Base-by-base conservation (phyloP, 2,113 vertebrate genomes). In the Carettochelys insculpta region DNA sequence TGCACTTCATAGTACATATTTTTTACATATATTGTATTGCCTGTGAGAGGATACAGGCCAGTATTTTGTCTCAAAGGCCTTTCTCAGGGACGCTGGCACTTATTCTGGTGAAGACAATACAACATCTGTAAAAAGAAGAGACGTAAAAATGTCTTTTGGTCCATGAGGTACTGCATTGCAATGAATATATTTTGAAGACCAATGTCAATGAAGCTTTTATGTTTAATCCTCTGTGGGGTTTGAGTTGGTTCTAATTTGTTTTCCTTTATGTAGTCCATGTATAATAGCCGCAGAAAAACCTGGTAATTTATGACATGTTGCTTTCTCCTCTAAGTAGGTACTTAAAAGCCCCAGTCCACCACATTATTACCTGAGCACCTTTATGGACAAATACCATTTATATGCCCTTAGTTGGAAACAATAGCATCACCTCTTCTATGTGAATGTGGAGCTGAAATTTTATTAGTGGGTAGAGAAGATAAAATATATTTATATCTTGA, bases 1-100 rank as follows among this genome's bases (percentile, higher is more conserved):
- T 3, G 11, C 0, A 24, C 48, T 84, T 83, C 43, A 61, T 0
- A 0, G 6, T 0, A 24, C n/a, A n/a, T 19, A 31, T 56, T 22
- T 84, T 81, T 45, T 31, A 24, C 48, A 83, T 82, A 86, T 50
- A 71, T 80, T 48, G 13, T 73, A 31, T 12, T 56, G 83, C 83
- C 76, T 29, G 8, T 0, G 0, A 16, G 1, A 2, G 84, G 86
- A 73, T 31, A 68, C 11, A 25, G 38, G 75, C 45, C 50, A 25
- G n/a, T n/a, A 79, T 68, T 90, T 51, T 41, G 86, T 85, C 92
- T 88, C 73, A 31, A n/a, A 61, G 78, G 90, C 86, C 22, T 73
- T 82, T 61, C 75, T 83, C 52, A 14, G 71, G 48, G 87, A 86
- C 80, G 31, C 14, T 93, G 91, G 43, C 80, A 5, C 1, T 12